phyloP scores from a whole-genome alignment of 1,140 invertebrate genomes.

The Brachionus calyciflorus region DNA sequence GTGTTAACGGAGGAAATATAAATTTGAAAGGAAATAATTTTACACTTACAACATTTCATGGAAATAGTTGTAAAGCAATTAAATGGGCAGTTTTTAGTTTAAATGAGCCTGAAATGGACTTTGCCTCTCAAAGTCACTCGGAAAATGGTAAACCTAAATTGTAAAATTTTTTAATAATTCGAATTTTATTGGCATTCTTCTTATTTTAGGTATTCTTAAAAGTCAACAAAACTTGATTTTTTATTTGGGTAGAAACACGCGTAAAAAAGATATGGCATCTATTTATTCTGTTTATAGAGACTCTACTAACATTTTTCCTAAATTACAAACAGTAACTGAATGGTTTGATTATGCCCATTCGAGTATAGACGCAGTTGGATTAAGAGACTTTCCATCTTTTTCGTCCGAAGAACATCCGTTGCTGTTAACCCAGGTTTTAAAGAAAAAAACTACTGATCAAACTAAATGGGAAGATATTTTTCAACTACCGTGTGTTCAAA shows the following conservation, averaged over 20 bases:
- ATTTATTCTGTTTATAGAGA: conserved; percentile 85
- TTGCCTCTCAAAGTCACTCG: conserved; percentile 74
- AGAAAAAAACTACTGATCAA: conserved; percentile 51
- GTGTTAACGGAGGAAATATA: conserved; percentile 67
- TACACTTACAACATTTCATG: conserved; percentile 92
- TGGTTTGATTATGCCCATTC: conserved; percentile 89
- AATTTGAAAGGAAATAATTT: conserved; percentile 82
- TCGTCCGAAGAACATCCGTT: conserved; percentile 39
- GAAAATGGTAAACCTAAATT: conserved; percentile 32
- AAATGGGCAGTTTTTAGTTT: conserved; percentile 93
- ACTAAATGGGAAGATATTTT: conserved; percentile 54
- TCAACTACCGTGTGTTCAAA: conserved; percentile 32
- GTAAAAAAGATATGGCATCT: conserved; percentile 77
- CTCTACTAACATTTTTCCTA: conserved; percentile 81
- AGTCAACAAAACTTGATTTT: conserved; percentile 70
- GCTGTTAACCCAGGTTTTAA: background rate
- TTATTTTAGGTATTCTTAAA: background rate
- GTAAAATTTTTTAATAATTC: background rate
- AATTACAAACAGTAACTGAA: conserved; percentile 78
- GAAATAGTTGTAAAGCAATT: conserved; percentile 92
- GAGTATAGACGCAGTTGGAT: conserved; percentile 29
- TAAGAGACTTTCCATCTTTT: conserved; percentile 47
- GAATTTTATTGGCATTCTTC: background rate
- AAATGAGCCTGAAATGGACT: conserved; percentile 87
- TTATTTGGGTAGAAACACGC: conserved; percentile 68